These are phyloP conservation scores for Latrodectus hesperus DNA, from an alignment of 2,888 invertebrate genomes.

Conservation along the genomic window DNA sequence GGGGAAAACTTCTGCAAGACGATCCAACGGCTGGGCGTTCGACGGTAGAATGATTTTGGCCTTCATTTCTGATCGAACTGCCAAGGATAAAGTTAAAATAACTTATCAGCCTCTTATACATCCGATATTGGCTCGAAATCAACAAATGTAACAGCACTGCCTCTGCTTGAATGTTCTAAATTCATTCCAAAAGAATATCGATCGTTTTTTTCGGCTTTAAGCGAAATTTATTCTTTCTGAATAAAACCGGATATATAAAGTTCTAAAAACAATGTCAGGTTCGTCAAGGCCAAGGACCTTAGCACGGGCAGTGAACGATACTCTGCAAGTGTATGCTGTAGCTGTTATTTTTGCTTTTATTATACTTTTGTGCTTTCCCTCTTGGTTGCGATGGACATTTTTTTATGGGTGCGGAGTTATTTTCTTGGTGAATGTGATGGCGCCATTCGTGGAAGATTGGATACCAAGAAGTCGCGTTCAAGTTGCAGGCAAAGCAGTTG, in stretches of 20 bases:
- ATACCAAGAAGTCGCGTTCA: conserved; percentile 52
- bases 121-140: neutral
- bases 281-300: conserved; percentile 36
- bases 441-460: conserved; percentile 52
- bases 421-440: conserved; percentile 35
- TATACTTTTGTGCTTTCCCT: conserved; percentile 22
- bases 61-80: neutral
- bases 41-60: neutral
- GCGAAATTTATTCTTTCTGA: neutral
- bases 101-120: neutral
- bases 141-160: neutral
- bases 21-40: neutral
- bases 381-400: conserved; percentile 36
- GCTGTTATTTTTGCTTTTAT: conserved; percentile 26
- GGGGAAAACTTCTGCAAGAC: neutral
- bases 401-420: conserved; percentile 15
- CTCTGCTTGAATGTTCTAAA: neutral
- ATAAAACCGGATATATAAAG: neutral
- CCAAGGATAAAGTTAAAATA: neutral
- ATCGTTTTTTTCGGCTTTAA: neutral
- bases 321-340: conserved; percentile 28
- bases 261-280: neutral
- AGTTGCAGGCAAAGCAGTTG: conserved; percentile 71
- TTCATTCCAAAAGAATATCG: neutral
- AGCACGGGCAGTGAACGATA: conserved; percentile 25